phyloP scores from a whole-genome alignment of 2,888 invertebrate species.

The Lysandra bellargus region DNA sequence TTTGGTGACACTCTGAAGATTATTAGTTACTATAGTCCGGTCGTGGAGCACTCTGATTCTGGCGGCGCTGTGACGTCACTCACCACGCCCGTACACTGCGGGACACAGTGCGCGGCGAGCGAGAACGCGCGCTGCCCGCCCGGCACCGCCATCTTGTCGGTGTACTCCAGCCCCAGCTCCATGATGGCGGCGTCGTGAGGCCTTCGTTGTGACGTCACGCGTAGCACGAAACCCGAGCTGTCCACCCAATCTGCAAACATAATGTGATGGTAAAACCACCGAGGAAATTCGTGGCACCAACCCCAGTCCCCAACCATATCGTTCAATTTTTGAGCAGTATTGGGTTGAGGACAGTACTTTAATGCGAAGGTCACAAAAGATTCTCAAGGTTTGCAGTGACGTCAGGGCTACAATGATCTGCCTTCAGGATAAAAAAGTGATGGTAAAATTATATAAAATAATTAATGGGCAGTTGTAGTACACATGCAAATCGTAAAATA shows the following conservation, averaged over 20 bases:
- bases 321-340: too few species aligned
- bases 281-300: too few species aligned
- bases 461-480: neutral
- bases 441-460: neutral
- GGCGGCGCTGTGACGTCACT: constrained; percentile 38
- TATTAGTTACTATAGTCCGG: constrained; percentile 66
- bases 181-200: constrained; percentile 96
- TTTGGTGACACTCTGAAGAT: too few species aligned
- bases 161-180: constrained; percentile 97
- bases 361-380: too few species aligned
- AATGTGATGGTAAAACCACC: constrained; percentile 3
- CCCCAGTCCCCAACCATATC: too few species aligned
- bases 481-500: neutral
- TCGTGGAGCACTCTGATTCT: too few species aligned
- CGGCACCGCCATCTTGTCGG: constrained; percentile 99
- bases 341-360: too few species aligned
- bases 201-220: constrained; percentile 87
- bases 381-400: too few species aligned
- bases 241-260: constrained; percentile 86
- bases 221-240: constrained; percentile 92
- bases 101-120: constrained; percentile 93
- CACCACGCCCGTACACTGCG: constrained; percentile 95
- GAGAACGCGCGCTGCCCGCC: constrained; percentile 89
- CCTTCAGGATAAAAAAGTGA: neutral
- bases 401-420: too few species aligned